Evolutionary conservation across 2,888 invertebrate species (phyloP).

Genomic region (Caradrina clavipalpis): DNA sequence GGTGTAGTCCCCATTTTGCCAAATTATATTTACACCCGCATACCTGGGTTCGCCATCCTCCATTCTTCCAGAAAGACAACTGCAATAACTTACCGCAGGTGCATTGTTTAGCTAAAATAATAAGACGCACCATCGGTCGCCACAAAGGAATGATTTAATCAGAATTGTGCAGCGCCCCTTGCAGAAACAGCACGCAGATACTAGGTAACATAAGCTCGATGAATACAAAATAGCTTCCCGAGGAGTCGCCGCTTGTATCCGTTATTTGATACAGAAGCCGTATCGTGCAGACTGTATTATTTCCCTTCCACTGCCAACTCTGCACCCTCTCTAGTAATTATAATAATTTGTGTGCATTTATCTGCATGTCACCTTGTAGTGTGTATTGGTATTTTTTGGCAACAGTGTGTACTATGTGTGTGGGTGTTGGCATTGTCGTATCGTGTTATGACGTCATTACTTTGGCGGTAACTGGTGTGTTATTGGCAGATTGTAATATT

Average conservation of each 20-base stretch:
- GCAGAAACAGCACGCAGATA: constrained; percentile 40
- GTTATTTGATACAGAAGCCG: constrained; percentile 77
- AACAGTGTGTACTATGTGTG: neutral
- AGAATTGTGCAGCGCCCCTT: constrained; percentile 25
- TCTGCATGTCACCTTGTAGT: constrained; percentile 36
- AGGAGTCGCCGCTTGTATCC: constrained; percentile 55
- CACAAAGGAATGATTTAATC: constrained; percentile 14
- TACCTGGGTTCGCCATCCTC: too few relatives aligned
- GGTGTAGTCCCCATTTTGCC: too few relatives aligned
- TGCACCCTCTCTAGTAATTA: constrained; percentile 44
- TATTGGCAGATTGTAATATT: constrained; percentile 38
- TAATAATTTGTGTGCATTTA: constrained; percentile 55
- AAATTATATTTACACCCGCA: too few relatives aligned
- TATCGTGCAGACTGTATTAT: constrained; percentile 54
- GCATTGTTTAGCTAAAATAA: too few relatives aligned
- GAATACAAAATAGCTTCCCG: constrained; percentile 53
- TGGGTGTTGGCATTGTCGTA: constrained; percentile 25
- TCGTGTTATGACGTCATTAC: constrained; percentile 36
- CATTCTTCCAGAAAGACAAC: too few relatives aligned
- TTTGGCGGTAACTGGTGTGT: constrained; percentile 25
- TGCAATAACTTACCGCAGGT: too few relatives aligned
- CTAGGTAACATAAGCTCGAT: constrained; percentile 51
- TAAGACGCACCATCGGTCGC: too few relatives aligned
- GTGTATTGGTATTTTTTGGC: constrained; percentile 41
- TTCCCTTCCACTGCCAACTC: constrained; percentile 41